Conservation (phyloP, 2,888 invertebrate species). For the Amphipyra berbera region DNA sequence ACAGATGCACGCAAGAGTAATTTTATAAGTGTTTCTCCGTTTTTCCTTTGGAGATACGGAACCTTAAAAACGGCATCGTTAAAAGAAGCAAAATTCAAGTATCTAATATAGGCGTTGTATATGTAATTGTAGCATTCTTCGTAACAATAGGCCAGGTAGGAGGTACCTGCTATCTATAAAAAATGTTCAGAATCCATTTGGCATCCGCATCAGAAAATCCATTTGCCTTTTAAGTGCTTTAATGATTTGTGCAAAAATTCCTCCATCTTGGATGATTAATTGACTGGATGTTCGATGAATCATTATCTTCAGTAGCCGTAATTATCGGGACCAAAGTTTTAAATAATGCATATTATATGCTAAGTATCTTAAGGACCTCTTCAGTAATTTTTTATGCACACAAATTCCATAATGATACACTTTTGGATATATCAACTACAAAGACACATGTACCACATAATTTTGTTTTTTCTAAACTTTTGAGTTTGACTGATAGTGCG, state of each 20-base stretch:
- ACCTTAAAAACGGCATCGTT: not conserved
- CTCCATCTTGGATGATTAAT: slow-evolving; percentile 72
- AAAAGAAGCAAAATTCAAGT: not conserved
- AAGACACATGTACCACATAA: too few species aligned
- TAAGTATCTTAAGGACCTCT: slow-evolving; percentile 13
- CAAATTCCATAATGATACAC: not conserved
- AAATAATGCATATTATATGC: slow-evolving; percentile 40
- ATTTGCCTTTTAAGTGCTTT: slow-evolving; percentile 82
- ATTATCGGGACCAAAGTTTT: slow-evolving; percentile 53
- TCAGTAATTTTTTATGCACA: slow-evolving; percentile 6
- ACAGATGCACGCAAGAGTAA: too few species aligned
- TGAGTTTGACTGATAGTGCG: too few species aligned
- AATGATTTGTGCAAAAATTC: slow-evolving; percentile 80
- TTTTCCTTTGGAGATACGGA: too few species aligned
- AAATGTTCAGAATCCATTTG: slow-evolving; percentile 77
- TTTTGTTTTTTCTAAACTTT: too few species aligned
- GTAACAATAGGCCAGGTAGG: slow-evolving; percentile 54
- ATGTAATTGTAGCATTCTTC: slow-evolving; percentile 49
- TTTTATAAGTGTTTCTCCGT: too few species aligned
- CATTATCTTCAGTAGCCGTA: slow-evolving; percentile 67
- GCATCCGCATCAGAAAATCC: slow-evolving; percentile 74
- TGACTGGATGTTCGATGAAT: slow-evolving; percentile 68
- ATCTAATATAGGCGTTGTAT: slow-evolving; percentile 1
- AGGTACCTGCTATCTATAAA: slow-evolving; percentile 43
- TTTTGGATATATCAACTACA: too few species aligned